Base-by-base conservation (phyloP, 35 echinoderm and acorn worm genomes). In the Ophiothrix spiculata region DNA sequence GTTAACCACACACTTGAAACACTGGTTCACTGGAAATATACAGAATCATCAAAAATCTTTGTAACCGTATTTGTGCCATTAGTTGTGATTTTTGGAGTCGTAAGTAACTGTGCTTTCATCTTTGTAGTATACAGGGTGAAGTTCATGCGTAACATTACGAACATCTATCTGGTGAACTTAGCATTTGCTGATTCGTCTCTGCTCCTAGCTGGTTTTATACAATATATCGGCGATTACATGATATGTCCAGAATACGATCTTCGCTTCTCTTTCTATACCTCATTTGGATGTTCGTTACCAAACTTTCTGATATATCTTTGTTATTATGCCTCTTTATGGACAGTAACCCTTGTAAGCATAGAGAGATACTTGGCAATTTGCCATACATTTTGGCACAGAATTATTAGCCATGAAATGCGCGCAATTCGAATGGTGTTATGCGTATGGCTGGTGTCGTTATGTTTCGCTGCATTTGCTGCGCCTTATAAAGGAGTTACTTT, bases 121-220 rank as follows among this genome's bases (percentile, higher is more conserved):
- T 78, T 78, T 39, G 38, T 39, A 21, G 76, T 78, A 10, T 14
- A 37, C 36, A 3, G 76, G 31, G 76, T 78, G 76, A 36, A 14
- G 33, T 78, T 37, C 31, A 78, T 78, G 76, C 34, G 76, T 4
- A 78, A 36, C 25, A 34, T 78, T 34, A 78, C 76, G 1, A 78
- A 78, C 33, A 78, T 78, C 32, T 78, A 78, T 36, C 33, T 78
- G 25, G 76, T 36, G 21, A 78, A 78, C n/a, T 78, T 78, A n/a
- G 76, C 76, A 1, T 23, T 78, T 10, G 34, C 76, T 10, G 76
- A 78, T 78, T 37, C 6, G 17, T 78, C 38, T 10, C 38, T 78
- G 32, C 33, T 78, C 32, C 3, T 6, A 4, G 38, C 76, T 11
- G 76, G 12, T 10, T 69, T 69, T 15, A n/a, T 25, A 28, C 60